phyloP scores from a whole-genome alignment of 2,113 vertebrate species.

The Callipepla californica region DNA sequence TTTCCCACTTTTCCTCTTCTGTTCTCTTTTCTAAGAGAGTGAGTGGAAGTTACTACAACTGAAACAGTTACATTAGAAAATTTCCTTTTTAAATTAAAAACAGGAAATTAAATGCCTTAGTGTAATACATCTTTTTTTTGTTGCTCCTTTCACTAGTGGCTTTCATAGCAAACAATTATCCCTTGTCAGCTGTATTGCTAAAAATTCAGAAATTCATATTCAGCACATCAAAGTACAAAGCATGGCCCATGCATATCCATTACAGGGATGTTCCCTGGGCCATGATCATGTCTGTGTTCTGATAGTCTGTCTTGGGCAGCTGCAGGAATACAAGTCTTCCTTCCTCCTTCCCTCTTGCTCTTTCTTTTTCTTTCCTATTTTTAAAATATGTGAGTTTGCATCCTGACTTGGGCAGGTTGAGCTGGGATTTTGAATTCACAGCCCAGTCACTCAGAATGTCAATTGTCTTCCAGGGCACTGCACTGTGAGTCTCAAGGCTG shows the following conservation, averaged over 20 bases:
- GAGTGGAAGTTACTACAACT: not conserved
- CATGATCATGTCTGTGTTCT: not conserved
- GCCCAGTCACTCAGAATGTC: constrained; percentile 77
- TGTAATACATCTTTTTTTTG: not conserved
- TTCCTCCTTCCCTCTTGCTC: not conserved
- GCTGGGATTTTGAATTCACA: constrained; percentile 74
- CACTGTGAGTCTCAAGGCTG: constrained; percentile 69
- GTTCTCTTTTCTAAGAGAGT: not conserved
- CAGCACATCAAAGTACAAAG: not conserved
- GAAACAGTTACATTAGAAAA: constrained; percentile 23
- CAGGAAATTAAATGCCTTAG: not conserved
- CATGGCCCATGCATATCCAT: rapidly evolving
- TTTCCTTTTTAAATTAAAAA: constrained; percentile 4
- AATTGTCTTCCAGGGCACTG: constrained; percentile 74
- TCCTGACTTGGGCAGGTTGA: constrained; percentile 51
- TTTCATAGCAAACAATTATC: not conserved
- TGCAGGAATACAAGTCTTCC: not conserved
- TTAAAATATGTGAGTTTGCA: constrained; percentile 49
- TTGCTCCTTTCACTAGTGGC: not conserved
- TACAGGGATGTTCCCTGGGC: not conserved
- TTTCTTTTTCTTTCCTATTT: not conserved
- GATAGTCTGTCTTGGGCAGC: not conserved
- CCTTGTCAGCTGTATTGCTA: constrained; percentile 1
- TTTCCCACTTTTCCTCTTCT: constrained; percentile 34
- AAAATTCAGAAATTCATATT: not conserved